Percentiles rank a stretch among this genome's conserved stretches.
Evolutionary conservation across 2,113 vertebrate species (phyloP).

Genomic region (Protomyctophum bolini): DNA sequence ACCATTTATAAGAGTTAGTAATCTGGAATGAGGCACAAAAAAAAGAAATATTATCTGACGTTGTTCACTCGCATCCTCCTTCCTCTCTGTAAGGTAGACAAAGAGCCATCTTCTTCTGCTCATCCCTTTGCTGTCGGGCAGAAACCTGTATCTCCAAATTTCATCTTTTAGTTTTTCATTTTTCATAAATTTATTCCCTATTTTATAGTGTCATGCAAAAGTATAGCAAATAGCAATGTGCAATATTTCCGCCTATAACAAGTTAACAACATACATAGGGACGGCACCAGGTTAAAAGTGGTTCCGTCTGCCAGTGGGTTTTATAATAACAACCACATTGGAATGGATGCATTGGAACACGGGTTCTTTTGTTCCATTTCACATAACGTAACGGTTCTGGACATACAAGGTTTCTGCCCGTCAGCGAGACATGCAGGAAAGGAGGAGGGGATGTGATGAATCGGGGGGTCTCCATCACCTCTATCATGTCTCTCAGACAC

Average conservation of each 20-base stretch:
- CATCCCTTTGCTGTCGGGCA: not conserved
- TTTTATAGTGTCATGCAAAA: too few species aligned
- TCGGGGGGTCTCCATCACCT: constrained; percentile 6
- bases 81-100: not conserved
- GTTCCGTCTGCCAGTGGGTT: too few species aligned
- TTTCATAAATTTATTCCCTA: too few species aligned
- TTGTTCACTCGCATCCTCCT: constrained; percentile 4
- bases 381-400: too few species aligned
- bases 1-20: constrained; percentile 44
- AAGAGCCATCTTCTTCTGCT: constrained; percentile 1
- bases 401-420: too few species aligned
- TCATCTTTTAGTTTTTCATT: constrained; percentile 17
- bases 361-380: too few species aligned
- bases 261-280: too few species aligned
- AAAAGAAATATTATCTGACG: constrained; percentile 51
- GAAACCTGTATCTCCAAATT: not conserved
- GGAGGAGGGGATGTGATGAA: constrained; percentile 22
- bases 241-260: too few species aligned
- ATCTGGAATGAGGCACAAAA: constrained; percentile 34
- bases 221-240: too few species aligned
- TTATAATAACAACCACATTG: not conserved
- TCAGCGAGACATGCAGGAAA: too few species aligned
- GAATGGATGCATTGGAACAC: too few species aligned
- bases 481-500: constrained; percentile 30
- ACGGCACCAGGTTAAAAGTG: too few species aligned